Conservation (phyloP, 2,888 invertebrate species). For the Stenoptilia bipunctidactyla region DNA sequence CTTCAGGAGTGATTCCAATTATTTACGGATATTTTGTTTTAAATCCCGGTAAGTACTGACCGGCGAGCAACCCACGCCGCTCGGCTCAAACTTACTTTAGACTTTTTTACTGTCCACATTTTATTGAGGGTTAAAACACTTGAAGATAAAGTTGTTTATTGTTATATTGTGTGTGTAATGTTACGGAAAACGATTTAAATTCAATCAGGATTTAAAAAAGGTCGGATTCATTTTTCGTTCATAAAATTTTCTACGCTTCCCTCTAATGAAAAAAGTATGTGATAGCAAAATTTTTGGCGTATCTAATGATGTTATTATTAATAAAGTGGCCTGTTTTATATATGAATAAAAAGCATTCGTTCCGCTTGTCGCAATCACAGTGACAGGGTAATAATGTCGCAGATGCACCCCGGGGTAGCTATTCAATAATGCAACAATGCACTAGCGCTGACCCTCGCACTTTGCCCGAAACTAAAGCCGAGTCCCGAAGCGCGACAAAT, state of each 20-base stretch:
- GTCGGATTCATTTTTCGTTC: no score
- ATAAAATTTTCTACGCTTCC: no score
- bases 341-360: slow-evolving; percentile 49
- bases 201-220: neutral
- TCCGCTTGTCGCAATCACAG: slow-evolving; percentile 38
- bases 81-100: slow-evolving; percentile 21
- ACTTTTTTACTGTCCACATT: neutral
- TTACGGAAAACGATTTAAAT: neutral
- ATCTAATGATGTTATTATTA: slow-evolving; percentile 8
- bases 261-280: no score
- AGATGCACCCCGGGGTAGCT: slow-evolving; percentile 40
- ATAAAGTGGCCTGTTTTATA: slow-evolving; percentile 19
- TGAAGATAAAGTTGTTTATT: slow-evolving; percentile 1
- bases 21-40: slow-evolving; percentile 58
- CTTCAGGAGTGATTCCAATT: slow-evolving; percentile 52
- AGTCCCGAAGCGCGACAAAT: neutral
- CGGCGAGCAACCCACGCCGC: slow-evolving; percentile 35
- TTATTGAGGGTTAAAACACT: neutral
- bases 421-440: slow-evolving; percentile 59
- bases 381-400: slow-evolving; percentile 43
- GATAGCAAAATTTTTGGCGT: no score
- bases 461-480: neutral
- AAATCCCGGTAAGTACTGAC: slow-evolving; percentile 52
- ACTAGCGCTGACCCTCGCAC: slow-evolving; percentile 10
- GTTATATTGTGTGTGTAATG: slow-evolving; percentile 1